These are phyloP conservation scores for Microcebus tavaratra DNA, from an alignment of 2,113 vertebrate genomes.

Conservation along the genomic window DNA sequence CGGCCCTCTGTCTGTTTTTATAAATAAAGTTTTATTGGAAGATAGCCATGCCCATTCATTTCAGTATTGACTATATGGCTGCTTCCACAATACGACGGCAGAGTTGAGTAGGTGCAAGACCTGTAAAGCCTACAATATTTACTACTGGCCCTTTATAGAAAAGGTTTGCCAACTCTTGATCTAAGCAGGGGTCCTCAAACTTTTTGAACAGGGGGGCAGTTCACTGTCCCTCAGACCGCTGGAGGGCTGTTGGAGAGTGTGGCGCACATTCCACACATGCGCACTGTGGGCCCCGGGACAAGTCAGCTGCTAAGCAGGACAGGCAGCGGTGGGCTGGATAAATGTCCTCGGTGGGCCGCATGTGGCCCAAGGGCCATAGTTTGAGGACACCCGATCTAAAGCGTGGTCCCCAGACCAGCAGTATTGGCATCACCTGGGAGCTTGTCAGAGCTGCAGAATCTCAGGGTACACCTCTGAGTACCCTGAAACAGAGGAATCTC, in stretches of 20 bases:
- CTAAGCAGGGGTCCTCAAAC: background rate
- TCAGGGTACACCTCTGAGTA: background rate
- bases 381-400: background rate
- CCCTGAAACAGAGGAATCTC: background rate
- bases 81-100: background rate
- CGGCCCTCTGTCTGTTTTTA: background rate
- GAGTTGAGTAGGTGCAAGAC: background rate
- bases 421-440: background rate
- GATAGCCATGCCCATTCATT: background rate
- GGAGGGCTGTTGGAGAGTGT: no score
- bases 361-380: no score
- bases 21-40: conserved; percentile 26
- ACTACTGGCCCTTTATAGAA: background rate
- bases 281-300: no score
- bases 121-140: background rate
- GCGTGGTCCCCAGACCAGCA: no score
- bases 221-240: no score
- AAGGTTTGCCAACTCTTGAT: background rate
- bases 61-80: fast-evolving
- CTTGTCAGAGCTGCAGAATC: background rate
- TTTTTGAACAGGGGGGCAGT: no score
- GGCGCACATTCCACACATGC: no score
- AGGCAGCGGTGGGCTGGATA: no score
- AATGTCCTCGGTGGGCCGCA: no score
- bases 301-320: no score